Percentiles rank a stretch among this genome's conserved stretches.
Conservation (phyloP, 2,113 vertebrate species). For the Tichodroma muraria region DNA sequence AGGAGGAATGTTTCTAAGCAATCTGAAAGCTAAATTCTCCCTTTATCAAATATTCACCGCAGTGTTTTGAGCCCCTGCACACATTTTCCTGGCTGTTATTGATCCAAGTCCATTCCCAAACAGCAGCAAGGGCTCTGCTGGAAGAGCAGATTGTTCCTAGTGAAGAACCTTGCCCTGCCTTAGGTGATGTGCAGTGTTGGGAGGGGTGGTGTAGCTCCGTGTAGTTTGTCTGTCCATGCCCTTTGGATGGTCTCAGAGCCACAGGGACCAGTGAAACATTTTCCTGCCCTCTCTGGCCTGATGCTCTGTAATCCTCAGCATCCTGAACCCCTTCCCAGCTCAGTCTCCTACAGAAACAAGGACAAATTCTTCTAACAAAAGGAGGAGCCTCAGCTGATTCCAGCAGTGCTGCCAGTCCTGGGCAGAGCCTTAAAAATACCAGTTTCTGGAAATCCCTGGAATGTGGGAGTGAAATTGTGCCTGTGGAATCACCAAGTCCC, state of each 20-base stretch:
- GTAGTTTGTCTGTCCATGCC: not conserved
- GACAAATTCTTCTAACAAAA: not conserved
- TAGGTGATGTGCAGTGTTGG: not conserved
- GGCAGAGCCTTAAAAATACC: not conserved
- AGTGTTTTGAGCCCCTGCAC: not conserved
- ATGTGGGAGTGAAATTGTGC: not conserved
- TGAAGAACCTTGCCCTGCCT: not conserved
- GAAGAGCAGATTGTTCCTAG: not conserved
- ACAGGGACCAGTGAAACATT: not conserved
- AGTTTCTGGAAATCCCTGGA: not conserved
- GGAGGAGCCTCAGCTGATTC: constrained; percentile 5
- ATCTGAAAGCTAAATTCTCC: not conserved
- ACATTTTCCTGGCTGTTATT: not conserved
- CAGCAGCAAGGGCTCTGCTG: not conserved
- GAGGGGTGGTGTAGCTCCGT: not conserved
- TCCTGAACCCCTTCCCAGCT: not conserved
- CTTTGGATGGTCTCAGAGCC: not conserved
- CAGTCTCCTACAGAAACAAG: not conserved
- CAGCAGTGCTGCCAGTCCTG: not conserved
- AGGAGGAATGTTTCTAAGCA: not conserved
- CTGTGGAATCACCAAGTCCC: not conserved
- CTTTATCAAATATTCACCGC: not conserved
- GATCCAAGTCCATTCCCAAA: not conserved
- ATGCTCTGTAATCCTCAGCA: not conserved
- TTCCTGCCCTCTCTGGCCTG: not conserved